Evolutionary conservation across 2,888 invertebrate species (phyloP), one percentile per base, ranked within the genome.

Genomic region (Brenthis daphne): DNA sequence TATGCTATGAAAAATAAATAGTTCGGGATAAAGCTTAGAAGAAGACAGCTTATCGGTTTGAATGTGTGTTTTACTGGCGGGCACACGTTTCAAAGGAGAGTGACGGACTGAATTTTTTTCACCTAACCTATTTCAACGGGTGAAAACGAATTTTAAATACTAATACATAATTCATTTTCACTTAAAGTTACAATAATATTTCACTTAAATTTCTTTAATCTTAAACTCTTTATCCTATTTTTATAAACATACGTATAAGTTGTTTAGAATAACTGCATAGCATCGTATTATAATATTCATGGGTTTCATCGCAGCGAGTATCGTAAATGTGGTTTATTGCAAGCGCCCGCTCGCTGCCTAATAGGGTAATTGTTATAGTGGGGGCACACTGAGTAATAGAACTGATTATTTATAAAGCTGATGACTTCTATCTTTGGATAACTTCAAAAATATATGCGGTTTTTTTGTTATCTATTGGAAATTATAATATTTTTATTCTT

Each of bases 231-330:
- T 43, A 43, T 16, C 57, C 16, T 58, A 24, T 58, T 58, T 58
- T 48, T 14, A 1, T 58, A 48, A 58, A 8, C 58, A n/a, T 58
- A 58, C 14, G 58, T n/a, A 47, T 58, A 61, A 37, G 37, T 29
- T 11, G 50, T 61, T 61, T 33, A 51, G 12, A 16, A 61, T 61
- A 61, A 51, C 29, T 53, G 53, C 47, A 50, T 51, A 37, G 67
- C 16, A 37, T 29, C 50, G 24, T 51, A 51, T 61, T 69, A 65
- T 65, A 65, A 65, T 65, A 69, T 69, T 57, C 61, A 69, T 69
- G 69, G 37, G 20, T 63, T 57, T 48, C 57, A 61, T 65, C 43
- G 65, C 61, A n/a, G 54, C 56, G 50, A 61, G 69, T 61, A 56
- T 65, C 56, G 69, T 66, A 63, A 57, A 54, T 20, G 55, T 48